These are phyloP conservation scores for Desmodus rotundus DNA, from an alignment of 2,113 vertebrate genomes.

Conservation along the genomic window DNA sequence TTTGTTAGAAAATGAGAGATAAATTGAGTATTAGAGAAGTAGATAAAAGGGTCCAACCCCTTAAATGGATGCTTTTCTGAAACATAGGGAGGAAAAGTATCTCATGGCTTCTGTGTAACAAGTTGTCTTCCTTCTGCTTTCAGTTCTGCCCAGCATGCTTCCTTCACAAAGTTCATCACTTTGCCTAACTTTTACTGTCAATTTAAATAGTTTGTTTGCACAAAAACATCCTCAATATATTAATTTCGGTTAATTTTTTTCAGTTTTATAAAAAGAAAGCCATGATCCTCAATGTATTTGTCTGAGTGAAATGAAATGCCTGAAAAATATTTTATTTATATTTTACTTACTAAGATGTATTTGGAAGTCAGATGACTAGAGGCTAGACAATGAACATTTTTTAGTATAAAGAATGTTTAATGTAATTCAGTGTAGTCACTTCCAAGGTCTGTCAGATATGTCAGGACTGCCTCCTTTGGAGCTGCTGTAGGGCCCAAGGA, in stretches of 20 bases:
- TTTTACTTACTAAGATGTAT: not conserved
- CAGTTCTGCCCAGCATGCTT: not conserved
- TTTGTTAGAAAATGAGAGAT: not conserved
- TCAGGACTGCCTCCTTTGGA: not conserved
- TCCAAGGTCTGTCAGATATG: not conserved
- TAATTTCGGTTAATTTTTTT: not conserved
- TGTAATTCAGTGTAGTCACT: not conserved
- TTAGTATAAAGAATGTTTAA: not conserved
- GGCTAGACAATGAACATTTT: not conserved
- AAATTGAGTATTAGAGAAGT: not conserved
- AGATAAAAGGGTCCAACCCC: not conserved
- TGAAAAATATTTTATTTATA: not conserved
- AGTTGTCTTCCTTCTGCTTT: not conserved
- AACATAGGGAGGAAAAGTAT: not conserved
- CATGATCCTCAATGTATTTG: not conserved
- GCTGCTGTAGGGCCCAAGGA: not conserved
- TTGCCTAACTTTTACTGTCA: constrained; percentile 3
- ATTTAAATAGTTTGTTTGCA: not conserved
- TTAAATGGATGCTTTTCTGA: not conserved
- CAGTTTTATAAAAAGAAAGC: not conserved
- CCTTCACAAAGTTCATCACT: not conserved
- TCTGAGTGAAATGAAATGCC: not conserved
- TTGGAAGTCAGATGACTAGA: not conserved
- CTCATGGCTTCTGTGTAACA: not conserved
- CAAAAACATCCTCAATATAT: not conserved